phyloP scores from a whole-genome alignment of 2,113 vertebrate genomes.

The Tautogolabrus adspersus region DNA sequence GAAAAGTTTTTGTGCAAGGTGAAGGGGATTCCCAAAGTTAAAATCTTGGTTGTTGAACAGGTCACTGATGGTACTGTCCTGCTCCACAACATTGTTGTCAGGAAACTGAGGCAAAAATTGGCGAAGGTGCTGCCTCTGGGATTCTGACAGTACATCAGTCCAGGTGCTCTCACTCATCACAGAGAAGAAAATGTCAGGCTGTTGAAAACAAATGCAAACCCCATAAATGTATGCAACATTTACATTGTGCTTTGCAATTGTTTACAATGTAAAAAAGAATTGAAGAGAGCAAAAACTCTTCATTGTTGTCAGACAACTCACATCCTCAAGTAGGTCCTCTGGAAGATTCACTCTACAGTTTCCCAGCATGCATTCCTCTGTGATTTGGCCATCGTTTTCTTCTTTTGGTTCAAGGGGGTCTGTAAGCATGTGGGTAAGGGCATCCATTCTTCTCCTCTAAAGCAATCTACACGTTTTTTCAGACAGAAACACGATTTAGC shows the following conservation, averaged over 20 bases:
- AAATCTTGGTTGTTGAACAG: slow-evolving; percentile 92
- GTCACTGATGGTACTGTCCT: slow-evolving; percentile 84
- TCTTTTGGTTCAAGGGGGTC: slow-evolving; percentile 91
- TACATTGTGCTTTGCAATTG: fast-evolving
- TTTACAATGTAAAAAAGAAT: background rate
- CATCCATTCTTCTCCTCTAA: slow-evolving; percentile 85
- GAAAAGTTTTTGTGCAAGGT: slow-evolving; percentile 95
- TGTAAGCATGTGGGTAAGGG: slow-evolving; percentile 92
- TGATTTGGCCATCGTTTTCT: slow-evolving; percentile 85
- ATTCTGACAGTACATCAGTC: slow-evolving; percentile 90
- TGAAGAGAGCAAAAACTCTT: background rate
- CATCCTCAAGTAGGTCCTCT: slow-evolving; percentile 95
- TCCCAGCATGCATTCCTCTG: slow-evolving; percentile 96
- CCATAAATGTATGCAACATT: background rate
- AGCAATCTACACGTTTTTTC: background rate
- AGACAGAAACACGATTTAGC: background rate
- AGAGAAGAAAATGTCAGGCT: slow-evolving; percentile 97
- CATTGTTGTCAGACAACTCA: slow-evolving; percentile 79
- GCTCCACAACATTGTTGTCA: slow-evolving; percentile 86
- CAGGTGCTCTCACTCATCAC: slow-evolving; percentile 94
- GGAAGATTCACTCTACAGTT: slow-evolving; percentile 90
- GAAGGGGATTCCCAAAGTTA: slow-evolving; percentile 93
- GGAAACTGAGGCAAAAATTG: slow-evolving; percentile 93
- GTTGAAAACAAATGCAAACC: slow-evolving; percentile 38
- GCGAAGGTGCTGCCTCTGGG: slow-evolving; percentile 91